Percentiles rank a stretch among this genome's conserved stretches.
Conservation (phyloP, 1,140 invertebrate species). For the Lasaia peninsularis region DNA sequence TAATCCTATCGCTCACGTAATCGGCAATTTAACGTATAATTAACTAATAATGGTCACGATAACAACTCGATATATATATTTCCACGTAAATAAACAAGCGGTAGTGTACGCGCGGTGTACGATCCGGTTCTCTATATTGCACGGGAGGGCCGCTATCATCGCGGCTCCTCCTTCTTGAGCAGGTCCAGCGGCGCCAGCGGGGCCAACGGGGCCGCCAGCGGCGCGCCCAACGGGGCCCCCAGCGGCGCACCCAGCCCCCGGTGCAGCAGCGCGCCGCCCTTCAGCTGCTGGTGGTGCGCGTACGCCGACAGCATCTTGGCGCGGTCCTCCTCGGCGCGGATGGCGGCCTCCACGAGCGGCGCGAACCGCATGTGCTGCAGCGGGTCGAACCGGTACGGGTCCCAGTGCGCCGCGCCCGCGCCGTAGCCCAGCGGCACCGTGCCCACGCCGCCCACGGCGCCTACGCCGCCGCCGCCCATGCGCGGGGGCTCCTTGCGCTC, state of each 20-base stretch:
- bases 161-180: slow-evolving; percentile 76
- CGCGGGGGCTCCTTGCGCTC: slow-evolving; percentile 76
- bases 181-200: slow-evolving; percentile 65
- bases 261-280: slow-evolving; percentile 61
- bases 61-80: slow-evolving; percentile 76
- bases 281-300: slow-evolving; percentile 76
- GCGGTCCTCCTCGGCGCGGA: slow-evolving; percentile 85
- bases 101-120: slow-evolving; percentile 60
- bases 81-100: slow-evolving; percentile 75
- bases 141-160: slow-evolving; percentile 69
- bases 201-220: slow-evolving; percentile 49
- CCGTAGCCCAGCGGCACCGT: slow-evolving; percentile 79
- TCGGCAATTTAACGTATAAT: slow-evolving; percentile 74
- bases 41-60: slow-evolving; percentile 76
- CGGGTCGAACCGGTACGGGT: slow-evolving; percentile 82
- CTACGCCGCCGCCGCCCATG: background rate
- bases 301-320: slow-evolving; percentile 85
- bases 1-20: slow-evolving; percentile 70
- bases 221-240: slow-evolving; percentile 47
- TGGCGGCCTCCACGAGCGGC: slow-evolving; percentile 84
- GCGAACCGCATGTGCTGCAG: slow-evolving; percentile 83
- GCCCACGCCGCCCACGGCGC: background rate
- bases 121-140: slow-evolving; percentile 43
- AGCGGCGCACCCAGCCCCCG: slow-evolving; percentile 47
- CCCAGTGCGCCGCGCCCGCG: slow-evolving; percentile 81